Base-by-base conservation (phyloP, 2,113 vertebrate species). In the Barbus barbus region DNA sequence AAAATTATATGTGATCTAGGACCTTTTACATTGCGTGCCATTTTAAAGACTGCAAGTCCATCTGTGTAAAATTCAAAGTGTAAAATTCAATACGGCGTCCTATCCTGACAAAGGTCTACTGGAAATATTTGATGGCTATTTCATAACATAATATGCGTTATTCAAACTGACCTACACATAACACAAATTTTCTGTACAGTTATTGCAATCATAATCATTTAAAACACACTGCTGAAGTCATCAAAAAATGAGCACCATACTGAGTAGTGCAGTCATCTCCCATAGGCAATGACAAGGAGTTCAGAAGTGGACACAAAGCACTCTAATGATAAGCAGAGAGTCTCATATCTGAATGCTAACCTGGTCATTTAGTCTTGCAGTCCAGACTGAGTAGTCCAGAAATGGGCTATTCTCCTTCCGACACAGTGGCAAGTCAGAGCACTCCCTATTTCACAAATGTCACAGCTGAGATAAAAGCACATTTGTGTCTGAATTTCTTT, bases 391-490 rank as follows among this genome's bases (percentile, higher is more conserved):
- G 41, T 81, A 80, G 80, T 48, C 61, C 48, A 80, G 14, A 48
- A 74, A 76, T 86, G 63, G 78, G 46, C 83, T 41, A 82, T 85
- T 84, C 71, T 74, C 33, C 4, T 38, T 48, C 20, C 24, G n/a
- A 58, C 8, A 26, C 56, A 38, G 20, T 24, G n/a, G 51, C 48
- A 33, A 83, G 81, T 83, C 79, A 60, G 31, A 84, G 53, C 58
- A 63, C 69, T 72, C 81, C 51, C 69, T 73, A 82, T 86, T 83
- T 86, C 80, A 84, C 58, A 89, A 90, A 87, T 87, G 85, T 81
- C 84, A 87, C 41, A 63, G 76, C 38, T 36, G 8, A 53, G 84
- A 89, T 87, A 84, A 89, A 86, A 89, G 48, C 36, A 73, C 78
- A 87, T 85, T 81, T 84, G 58, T 48, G 63, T 71, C 73, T 11